Conservation (phyloP, 30 jellyfish, hydroid and myxozoan species). For the Hydra vulgaris region DNA sequence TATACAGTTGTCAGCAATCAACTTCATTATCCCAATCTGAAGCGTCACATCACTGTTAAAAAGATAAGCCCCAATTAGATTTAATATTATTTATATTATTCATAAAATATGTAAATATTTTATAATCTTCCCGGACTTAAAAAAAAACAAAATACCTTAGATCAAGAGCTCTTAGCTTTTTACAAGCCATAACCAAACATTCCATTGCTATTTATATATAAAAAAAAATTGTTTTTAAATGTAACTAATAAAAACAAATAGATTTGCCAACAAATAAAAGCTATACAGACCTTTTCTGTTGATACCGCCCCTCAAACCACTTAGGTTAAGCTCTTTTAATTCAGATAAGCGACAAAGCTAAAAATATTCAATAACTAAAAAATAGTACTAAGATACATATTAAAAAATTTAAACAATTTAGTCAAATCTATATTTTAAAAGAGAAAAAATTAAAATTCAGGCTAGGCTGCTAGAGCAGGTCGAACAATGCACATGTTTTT, state of each 20-base stretch:
- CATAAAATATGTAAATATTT: background rate
- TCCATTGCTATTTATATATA: constrained; percentile 1
- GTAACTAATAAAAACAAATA: background rate
- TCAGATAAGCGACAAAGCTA: constrained; percentile 24
- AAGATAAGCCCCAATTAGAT: background rate
- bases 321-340: constrained; percentile 20
- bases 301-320: constrained; percentile 34
- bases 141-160: constrained; percentile 16
- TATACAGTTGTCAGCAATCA: constrained; percentile 32
- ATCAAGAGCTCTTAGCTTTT: constrained; percentile 15
- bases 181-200: constrained; percentile 11
- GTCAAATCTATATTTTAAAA: too few relatives aligned
- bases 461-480: too few relatives aligned
- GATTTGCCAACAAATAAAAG: too few relatives aligned
- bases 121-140: background rate
- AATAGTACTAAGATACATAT: background rate
- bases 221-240: background rate
- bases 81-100: too few relatives aligned
- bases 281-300: constrained; percentile 9
- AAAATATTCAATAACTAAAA: background rate
- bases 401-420: too few relatives aligned
- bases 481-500: too few relatives aligned
- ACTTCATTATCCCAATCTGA: constrained; percentile 33
- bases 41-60: constrained; percentile 31
- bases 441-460: too few relatives aligned